phyloP scores from a whole-genome alignment of 2,888 invertebrate genomes.

The Hylaea fasciaria region DNA sequence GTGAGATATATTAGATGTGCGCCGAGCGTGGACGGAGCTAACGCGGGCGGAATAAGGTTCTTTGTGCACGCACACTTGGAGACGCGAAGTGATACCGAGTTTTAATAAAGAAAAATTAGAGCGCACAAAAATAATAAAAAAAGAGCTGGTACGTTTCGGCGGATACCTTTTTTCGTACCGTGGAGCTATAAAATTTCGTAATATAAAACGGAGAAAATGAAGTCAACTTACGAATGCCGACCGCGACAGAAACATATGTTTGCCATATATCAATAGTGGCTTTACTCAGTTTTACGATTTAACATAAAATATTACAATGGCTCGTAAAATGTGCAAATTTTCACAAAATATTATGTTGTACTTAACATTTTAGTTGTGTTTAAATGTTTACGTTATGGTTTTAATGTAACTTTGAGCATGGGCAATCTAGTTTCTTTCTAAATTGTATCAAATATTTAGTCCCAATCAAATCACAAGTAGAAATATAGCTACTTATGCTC shows the following conservation, averaged over 20 bases:
- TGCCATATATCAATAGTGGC: conserved; percentile 65
- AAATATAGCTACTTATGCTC: no score
- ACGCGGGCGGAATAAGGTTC: conserved; percentile 24
- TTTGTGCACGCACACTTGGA: conserved; percentile 32
- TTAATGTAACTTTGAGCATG: background rate
- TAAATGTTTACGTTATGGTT: conserved; percentile 25
- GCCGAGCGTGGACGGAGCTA: conserved; percentile 28
- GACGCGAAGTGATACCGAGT: conserved; percentile 32
- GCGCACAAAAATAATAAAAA: conserved; percentile 38
- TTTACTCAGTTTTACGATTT: conserved; percentile 58
- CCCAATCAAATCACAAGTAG: no score
- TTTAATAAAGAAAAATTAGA: conserved; percentile 32
- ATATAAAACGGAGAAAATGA: conserved; percentile 55
- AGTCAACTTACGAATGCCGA: conserved; percentile 57
- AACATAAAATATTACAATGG: conserved; percentile 71
- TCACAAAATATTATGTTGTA: conserved; percentile 52
- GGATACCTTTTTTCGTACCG: conserved; percentile 48
- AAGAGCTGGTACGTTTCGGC: conserved; percentile 33
- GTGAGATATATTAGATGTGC: conserved; percentile 34
- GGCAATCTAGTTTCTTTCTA: no score
- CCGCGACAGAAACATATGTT: conserved; percentile 63
- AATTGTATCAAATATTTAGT: no score
- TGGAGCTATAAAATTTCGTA: conserved; percentile 49
- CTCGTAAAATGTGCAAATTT: conserved; percentile 68
- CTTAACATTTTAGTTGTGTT: conserved; percentile 28